phyloP scores from a whole-genome alignment of 2,113 vertebrate genomes.

The Trogon melanurus region DNA sequence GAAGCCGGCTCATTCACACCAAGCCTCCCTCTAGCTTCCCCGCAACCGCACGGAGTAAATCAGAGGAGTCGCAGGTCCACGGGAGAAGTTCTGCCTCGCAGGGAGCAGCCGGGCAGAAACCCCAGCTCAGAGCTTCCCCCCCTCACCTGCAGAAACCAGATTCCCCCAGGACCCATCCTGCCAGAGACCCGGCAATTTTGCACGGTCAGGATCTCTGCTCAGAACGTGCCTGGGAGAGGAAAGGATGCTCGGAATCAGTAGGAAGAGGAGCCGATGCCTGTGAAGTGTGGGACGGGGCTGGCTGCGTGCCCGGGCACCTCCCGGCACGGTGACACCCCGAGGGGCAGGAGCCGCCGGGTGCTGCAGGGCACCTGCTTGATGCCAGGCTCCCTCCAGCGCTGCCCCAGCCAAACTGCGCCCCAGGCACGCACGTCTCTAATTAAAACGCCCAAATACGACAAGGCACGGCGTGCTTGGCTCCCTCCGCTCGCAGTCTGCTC shows the following conservation, averaged over 20 bases:
- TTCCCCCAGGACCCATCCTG: accelerated
- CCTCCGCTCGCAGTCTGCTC: background rate
- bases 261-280: background rate
- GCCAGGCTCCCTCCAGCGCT: background rate
- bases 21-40: background rate
- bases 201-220: background rate
- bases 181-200: background rate
- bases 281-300: background rate
- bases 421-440: background rate
- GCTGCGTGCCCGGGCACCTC: background rate
- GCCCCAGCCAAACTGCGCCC: background rate
- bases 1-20: constrained; percentile 27
- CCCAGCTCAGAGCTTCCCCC: background rate
- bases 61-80: background rate
- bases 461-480: background rate
- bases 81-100: background rate
- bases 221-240: background rate
- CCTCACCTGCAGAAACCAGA: background rate
- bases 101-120: background rate
- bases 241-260: background rate
- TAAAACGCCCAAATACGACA: background rate
- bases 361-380: background rate
- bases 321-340: accelerated
- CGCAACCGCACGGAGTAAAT: background rate
- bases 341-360: background rate